Percentiles rank a stretch among this genome's conserved stretches.
Conservation (phyloP, 1,140 invertebrate species). For the Cyclina sinensis region DNA sequence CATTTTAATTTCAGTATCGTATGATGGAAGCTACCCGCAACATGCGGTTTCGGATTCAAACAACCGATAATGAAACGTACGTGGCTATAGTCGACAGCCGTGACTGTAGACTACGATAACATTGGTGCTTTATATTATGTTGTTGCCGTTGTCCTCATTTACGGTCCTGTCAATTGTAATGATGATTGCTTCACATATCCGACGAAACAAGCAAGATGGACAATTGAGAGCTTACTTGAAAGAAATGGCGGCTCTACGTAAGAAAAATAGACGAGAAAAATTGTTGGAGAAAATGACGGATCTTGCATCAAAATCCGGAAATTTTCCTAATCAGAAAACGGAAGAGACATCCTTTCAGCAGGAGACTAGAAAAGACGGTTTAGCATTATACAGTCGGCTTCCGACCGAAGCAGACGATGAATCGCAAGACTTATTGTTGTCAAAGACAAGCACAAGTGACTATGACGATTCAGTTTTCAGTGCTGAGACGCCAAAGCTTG, state of each 20-base stretch:
- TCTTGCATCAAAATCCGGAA: slow-evolving; percentile 69
- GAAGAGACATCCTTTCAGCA: slow-evolving; percentile 39
- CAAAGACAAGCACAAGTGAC: slow-evolving; percentile 69
- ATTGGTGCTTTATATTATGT: slow-evolving; percentile 85
- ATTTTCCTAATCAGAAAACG: slow-evolving; percentile 36
- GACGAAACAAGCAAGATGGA: slow-evolving; percentile 85
- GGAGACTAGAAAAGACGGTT: slow-evolving; percentile 49
- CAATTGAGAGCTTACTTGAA: slow-evolving; percentile 84
- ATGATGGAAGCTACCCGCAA: slow-evolving; percentile 77
- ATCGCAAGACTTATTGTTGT: slow-evolving; percentile 67
- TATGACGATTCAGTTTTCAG: slow-evolving; percentile 74
- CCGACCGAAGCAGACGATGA: slow-evolving; percentile 71
- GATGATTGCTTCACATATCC: slow-evolving; percentile 86
- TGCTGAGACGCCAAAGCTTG: slow-evolving; percentile 52
- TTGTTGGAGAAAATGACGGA: slow-evolving; percentile 77
- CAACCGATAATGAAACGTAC: slow-evolving; percentile 74
- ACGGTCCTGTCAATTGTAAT: slow-evolving; percentile 85
- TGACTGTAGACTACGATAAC: slow-evolving; percentile 77
- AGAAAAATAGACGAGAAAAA: slow-evolving; percentile 82
- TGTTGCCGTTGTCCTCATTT: slow-evolving; percentile 85
- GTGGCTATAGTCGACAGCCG: slow-evolving; percentile 76
- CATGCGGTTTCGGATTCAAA: slow-evolving; percentile 75
- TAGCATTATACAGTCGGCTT: slow-evolving; percentile 4
- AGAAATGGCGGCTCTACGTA: slow-evolving; percentile 83
- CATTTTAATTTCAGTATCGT: slow-evolving; percentile 44